A percentile compares a stretch with the other conserved stretches of the same genome.
phyloP scores from a whole-genome alignment of 2,797 vertebrate genomes.

The Sebastes cheni region DNA sequence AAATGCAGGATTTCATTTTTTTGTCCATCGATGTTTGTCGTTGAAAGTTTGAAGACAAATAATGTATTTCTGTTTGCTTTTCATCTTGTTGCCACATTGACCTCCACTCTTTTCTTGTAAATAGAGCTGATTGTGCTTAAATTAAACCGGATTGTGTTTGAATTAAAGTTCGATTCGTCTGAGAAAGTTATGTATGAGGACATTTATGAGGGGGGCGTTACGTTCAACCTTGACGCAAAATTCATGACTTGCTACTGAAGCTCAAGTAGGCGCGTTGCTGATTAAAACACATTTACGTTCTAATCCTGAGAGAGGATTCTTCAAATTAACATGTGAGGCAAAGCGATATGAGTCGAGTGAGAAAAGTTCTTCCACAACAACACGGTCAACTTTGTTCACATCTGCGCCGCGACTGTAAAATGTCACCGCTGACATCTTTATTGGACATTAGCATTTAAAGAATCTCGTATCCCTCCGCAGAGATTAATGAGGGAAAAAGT shows the following conservation, averaged over 20 bases:
- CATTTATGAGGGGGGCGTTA: not conserved
- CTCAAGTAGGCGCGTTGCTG: not conserved
- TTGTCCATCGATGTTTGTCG: slow-evolving; percentile 6
- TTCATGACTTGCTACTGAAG: not conserved
- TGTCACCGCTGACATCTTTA: slow-evolving; percentile 68
- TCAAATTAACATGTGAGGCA: slow-evolving; percentile 19
- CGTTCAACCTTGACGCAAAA: slow-evolving; percentile 1
- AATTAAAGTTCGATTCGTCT: slow-evolving; percentile 55
- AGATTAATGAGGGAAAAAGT: slow-evolving; percentile 67
- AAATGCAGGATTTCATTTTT: slow-evolving; percentile 23
- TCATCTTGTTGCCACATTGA: slow-evolving; percentile 26
- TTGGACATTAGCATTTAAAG: slow-evolving; percentile 65
- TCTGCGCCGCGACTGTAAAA: slow-evolving; percentile 49
- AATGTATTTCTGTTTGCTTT: not conserved
- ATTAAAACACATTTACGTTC: slow-evolving; percentile 3
- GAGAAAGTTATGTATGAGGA: slow-evolving; percentile 22
- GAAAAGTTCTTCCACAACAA: slow-evolving; percentile 38
- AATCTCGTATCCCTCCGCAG: slow-evolving; percentile 49
- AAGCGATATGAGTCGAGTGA: slow-evolving; percentile 9
- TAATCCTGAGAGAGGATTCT: slow-evolving; percentile 30
- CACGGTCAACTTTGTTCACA: slow-evolving; percentile 32
- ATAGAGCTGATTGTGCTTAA: slow-evolving; percentile 49
- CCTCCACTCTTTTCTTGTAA: slow-evolving; percentile 49
- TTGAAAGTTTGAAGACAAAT: slow-evolving; percentile 2
- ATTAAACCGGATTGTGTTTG: slow-evolving; percentile 42